Percentiles rank a stretch among this genome's conserved stretches.
Conservation (phyloP, 2,888 invertebrate species). For the Ectropis crepuscularia region DNA sequence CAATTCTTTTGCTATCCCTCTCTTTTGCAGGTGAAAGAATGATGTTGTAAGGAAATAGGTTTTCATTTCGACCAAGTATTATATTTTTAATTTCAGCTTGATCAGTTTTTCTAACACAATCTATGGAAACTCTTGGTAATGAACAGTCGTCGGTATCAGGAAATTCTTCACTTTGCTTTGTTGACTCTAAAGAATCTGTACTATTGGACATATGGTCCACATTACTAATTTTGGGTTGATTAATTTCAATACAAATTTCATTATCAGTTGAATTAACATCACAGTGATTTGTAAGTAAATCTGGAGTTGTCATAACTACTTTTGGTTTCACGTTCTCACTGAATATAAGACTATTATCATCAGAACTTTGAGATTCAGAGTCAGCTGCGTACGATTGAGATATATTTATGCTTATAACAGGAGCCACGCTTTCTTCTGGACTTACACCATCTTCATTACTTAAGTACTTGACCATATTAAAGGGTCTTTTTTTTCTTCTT, state of each 20-base stretch:
- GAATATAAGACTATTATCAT: slow-evolving; percentile 63
- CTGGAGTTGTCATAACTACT: slow-evolving; percentile 70
- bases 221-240: slow-evolving; percentile 28
- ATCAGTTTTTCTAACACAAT: slow-evolving; percentile 46
- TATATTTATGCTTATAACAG: slow-evolving; percentile 86
- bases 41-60: slow-evolving; percentile 76
- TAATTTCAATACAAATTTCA: slow-evolving; percentile 36
- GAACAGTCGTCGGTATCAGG: slow-evolving; percentile 63
- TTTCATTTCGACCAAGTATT: slow-evolving; percentile 70
- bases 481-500: slow-evolving; percentile 61
- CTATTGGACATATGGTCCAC: slow-evolving; percentile 10
- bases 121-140: slow-evolving; percentile 64
- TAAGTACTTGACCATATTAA: slow-evolving; percentile 39
- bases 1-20: slow-evolving; percentile 62
- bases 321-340: slow-evolving; percentile 50
- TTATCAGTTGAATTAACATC: slow-evolving; percentile 36
- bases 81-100: slow-evolving; percentile 67
- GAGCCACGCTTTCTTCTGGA: slow-evolving; percentile 63
- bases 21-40: slow-evolving; percentile 69
- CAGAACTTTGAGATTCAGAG: slow-evolving; percentile 76
- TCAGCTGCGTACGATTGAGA: slow-evolving; percentile 80
- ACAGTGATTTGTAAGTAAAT: slow-evolving; percentile 84
- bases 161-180: slow-evolving; percentile 58
- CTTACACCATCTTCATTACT: slow-evolving; percentile 42
- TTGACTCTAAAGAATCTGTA: slow-evolving; percentile 31